Percentiles rank a stretch among this genome's conserved stretches.
These are phyloP conservation scores for Acipenser transmontanus DNA, from an alignment of 2,797 vertebrate species.

Conservation along the genomic window DNA sequence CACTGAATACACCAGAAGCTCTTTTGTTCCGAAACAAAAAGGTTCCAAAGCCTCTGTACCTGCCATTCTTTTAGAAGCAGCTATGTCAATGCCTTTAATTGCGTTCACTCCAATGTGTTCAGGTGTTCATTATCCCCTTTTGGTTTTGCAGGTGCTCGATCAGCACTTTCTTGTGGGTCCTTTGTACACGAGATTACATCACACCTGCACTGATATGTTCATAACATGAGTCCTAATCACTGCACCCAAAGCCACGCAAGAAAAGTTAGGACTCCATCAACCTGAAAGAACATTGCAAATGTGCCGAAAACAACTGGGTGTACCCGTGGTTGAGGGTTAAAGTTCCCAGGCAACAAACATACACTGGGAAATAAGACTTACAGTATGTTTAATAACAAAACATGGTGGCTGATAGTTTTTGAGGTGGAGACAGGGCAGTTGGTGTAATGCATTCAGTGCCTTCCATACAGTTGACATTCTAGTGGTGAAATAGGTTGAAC, in stretches of 20 bases:
- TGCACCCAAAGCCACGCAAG: conserved; percentile 36
- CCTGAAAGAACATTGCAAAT: background rate
- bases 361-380: too few relatives aligned
- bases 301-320: background rate
- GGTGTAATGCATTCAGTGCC: too few relatives aligned
- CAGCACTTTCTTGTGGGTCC: conserved; percentile 41
- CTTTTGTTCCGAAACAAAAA: conserved; percentile 81
- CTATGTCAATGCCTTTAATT: conserved; percentile 72
- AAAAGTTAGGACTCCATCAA: conserved; percentile 1
- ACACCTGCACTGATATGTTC: conserved; percentile 60
- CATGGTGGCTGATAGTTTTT: too few relatives aligned
- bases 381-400: too few relatives aligned
- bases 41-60: conserved; percentile 66
- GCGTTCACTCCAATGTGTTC: conserved; percentile 70
- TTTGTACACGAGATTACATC: conserved; percentile 56
- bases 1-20: conserved; percentile 68
- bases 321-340: background rate
- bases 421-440: too few relatives aligned
- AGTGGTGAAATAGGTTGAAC: too few relatives aligned
- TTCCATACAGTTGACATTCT: too few relatives aligned
- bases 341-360: too few relatives aligned
- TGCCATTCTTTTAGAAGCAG: conserved; percentile 63
- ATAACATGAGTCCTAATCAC: conserved; percentile 47
- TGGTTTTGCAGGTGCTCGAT: conserved; percentile 57
- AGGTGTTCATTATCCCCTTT: conserved; percentile 65